Base-by-base conservation (phyloP, 2,113 vertebrate species). In the Rhinolophus ferrumequinum region DNA sequence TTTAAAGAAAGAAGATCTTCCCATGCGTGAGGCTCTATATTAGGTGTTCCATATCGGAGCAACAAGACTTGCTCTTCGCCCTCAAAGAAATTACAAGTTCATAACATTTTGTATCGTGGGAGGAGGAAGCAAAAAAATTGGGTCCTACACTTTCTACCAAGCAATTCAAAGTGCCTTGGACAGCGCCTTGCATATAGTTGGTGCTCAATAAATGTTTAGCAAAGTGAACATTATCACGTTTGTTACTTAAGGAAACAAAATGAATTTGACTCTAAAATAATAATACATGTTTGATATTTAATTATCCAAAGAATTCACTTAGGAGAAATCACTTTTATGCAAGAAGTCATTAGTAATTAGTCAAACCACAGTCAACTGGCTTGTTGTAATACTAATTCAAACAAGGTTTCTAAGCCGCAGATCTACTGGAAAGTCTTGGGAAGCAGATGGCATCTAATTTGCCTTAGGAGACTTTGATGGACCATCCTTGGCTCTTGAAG, bases 381-480 rank as follows among this genome's bases (percentile, higher is more conserved):
- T 93, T 88, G 38, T 80, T 96, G 21, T 88, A 79, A 93, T 41
- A 82, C 16, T 91, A 94, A 95, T 60, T 90, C 75, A 94, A 96
- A 80, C 16, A 72, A 69, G 28, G 5, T 44, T 84, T 88, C 85
- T 75, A 88, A 88, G 66, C 18, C 73, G 47, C 76, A 70, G 26
- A 6, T 33, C 58, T 94, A 50, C 6, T 64, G 28, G 60, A 64
- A 73, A 50, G 26, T 56, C 54, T 87, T 93, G 14, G 64, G 76
- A 89, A 93, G 44, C 28, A 94, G 75, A 91, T 52, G 28, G 38
- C 56, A 83, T 77, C n/a, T 70, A 62, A 80, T 88, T 90, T 80
- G 58, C 44, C 93, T 93, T 54, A 87, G 58, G 60, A 35, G 4
- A 7, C n/a, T 94, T 93, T 94, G 69, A 38, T 67, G 84, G 75